These are phyloP conservation scores for Heterocephalus glaber DNA, from an alignment of 2,113 vertebrate species.

Conservation along the genomic window DNA sequence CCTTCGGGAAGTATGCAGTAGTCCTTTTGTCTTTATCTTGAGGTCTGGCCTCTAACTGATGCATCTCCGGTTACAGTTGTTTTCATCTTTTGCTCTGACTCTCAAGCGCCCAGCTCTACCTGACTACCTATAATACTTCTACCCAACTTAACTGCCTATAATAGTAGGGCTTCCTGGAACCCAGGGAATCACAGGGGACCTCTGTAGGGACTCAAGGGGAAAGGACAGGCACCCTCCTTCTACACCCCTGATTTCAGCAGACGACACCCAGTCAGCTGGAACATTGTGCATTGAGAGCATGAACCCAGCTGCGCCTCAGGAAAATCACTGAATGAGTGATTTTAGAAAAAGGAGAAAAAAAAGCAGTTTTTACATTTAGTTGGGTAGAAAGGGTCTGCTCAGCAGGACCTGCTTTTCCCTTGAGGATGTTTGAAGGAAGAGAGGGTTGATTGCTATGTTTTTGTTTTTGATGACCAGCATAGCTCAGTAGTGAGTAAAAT, in stretches of 20 bases:
- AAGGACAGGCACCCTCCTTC: neutral
- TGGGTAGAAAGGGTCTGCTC: neutral
- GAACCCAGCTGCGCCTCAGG: neutral
- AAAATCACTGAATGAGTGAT: no score
- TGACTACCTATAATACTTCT: no score
- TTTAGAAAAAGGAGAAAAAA: neutral
- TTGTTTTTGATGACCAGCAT: neutral
- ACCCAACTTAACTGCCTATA: no score
- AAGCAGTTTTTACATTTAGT: neutral
- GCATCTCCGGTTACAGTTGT: no score
- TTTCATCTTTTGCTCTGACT: no score
- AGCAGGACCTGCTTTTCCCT: slow-evolving; percentile 14
- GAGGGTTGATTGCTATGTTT: neutral
- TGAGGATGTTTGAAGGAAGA: slow-evolving; percentile 11
- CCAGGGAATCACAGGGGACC: neutral
- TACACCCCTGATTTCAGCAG: neutral
- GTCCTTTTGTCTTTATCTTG: no score
- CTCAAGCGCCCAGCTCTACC: no score
- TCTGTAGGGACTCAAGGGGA: neutral
- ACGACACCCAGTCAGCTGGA: neutral
- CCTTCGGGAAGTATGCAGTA: no score
- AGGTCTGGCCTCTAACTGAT: no score
- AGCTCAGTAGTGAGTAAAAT: neutral
- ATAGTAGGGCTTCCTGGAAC: neutral
- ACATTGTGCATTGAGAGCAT: neutral